Percentiles rank a stretch among this genome's conserved stretches.
These are phyloP conservation scores for Aphelenchoides avenae DNA, from an alignment of 1,140 invertebrate species.

Conservation along the genomic window DNA sequence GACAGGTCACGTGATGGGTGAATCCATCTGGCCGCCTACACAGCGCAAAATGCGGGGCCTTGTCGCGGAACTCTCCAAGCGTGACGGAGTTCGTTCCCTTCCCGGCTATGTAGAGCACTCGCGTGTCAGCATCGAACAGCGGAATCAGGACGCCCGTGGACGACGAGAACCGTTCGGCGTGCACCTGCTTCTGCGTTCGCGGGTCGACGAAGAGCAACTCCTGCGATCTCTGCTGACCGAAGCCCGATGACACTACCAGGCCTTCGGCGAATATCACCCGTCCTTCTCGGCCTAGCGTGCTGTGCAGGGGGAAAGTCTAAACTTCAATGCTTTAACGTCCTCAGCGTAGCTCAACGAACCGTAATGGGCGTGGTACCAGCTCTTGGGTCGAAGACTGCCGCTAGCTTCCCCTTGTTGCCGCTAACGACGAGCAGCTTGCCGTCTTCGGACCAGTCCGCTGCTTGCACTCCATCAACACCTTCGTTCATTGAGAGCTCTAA, in stretches of 20 bases:
- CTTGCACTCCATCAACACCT: conserved; percentile 27
- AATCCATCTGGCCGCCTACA: too few relatives aligned
- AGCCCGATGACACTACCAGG: conserved; percentile 59
- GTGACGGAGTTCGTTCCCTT: conserved; percentile 71
- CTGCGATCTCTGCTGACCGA: conserved; percentile 51
- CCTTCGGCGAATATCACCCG: conserved; percentile 60
- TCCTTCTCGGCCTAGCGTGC: conserved; percentile 39
- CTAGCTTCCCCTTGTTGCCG: conserved; percentile 40
- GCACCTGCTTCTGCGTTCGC: conserved; percentile 51
- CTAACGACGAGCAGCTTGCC: conserved; percentile 34
- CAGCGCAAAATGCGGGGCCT: neutral
- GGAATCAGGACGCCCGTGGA: conserved; percentile 74
- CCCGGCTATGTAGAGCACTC: conserved; percentile 86
- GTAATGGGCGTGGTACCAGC: conserved; percentile 24
- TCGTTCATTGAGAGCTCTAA: conserved; percentile 23
- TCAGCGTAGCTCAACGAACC: neutral
- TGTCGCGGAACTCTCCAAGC: neutral
- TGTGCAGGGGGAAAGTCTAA: conserved; percentile 22
- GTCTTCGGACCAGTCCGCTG: conserved; percentile 39
- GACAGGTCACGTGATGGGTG: conserved; percentile 61
- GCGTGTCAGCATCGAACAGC: conserved; percentile 84
- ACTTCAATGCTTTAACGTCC: neutral
- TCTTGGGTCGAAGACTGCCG: conserved; percentile 39
- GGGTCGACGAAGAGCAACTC: conserved; percentile 59
- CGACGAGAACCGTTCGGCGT: conserved; percentile 39